These are phyloP conservation scores for Hirtodrosophila cameraria DNA, from an alignment of 2,888 invertebrate species.

Conservation along the genomic window DNA sequence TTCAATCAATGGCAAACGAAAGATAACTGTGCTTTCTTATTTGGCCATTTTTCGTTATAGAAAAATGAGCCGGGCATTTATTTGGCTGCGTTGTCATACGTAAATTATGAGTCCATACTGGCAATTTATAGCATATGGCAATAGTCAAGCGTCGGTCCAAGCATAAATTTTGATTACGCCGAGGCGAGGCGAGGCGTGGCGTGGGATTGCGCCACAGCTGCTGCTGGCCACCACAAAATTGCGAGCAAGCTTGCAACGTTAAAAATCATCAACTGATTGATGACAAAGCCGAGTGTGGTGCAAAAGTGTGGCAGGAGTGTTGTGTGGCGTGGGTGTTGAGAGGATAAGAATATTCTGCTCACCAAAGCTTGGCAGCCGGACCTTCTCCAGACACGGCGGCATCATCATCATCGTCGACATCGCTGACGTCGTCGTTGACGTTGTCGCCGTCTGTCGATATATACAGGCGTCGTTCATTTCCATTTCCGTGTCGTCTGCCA, in stretches of 20 bases:
- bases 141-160: constrained; percentile 55
- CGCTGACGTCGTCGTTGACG: constrained; percentile 16
- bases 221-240: constrained; percentile 48
- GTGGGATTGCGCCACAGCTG: constrained; percentile 4
- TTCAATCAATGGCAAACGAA: no score
- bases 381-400: constrained; percentile 43
- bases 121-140: constrained; percentile 72
- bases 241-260: constrained; percentile 46
- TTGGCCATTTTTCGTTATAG: constrained; percentile 32
- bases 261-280: constrained; percentile 73
- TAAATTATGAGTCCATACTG: constrained; percentile 57
- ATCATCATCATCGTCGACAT: constrained; percentile 23
- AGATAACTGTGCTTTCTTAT: no score
- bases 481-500: constrained; percentile 74
- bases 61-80: constrained; percentile 71
- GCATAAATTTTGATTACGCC: constrained; percentile 74
- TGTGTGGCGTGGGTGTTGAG: neutral
- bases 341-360: constrained; percentile 39
- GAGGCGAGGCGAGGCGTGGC: constrained; percentile 27
- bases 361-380: constrained; percentile 51
- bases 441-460: constrained; percentile 52
- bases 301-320: neutral
- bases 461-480: constrained; percentile 57
- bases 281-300: constrained; percentile 40
- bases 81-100: constrained; percentile 69